Evolutionary conservation across 1,140 invertebrate genomes (phyloP), one percentile per base, ranked within the genome.

Genomic region (Globodera ellingtonae): DNA sequence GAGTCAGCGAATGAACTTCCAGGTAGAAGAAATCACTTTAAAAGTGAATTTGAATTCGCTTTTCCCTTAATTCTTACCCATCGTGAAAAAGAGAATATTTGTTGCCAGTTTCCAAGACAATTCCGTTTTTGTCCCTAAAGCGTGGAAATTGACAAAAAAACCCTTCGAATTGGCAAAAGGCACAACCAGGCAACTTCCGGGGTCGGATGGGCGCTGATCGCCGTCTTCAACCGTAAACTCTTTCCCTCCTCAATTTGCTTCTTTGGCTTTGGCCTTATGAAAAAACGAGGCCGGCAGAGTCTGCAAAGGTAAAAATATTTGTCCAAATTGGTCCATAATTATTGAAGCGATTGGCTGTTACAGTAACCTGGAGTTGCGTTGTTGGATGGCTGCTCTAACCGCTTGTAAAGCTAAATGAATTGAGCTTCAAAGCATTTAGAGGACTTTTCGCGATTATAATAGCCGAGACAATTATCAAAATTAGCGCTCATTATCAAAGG

Each of bases 11-110:
- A 79, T 88, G 87, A 15, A 87, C 87, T 79, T 89, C 88, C 44
- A 88, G 75, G 79, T 87, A 88, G 75, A 83, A 89, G 71, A 88
- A 88, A 72, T 88, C 88, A 6, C 75, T 77, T 35, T 24, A 62
- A 77, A 62, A 65, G 24, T 35, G 5, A 35, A 1, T 9, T 62
- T 62, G 5, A 35, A n/a, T 72, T 24, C 18, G 5, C 6, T 10
- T 21, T 21, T 21, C 4, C 10, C 15, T 8, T 6, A 44, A 62
- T 24, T 67, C 21, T 76, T 77, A 50, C 50, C 87, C 87, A 52
- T 88, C 88, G 44, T 89, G 87, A 73, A 86, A 89, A 59, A 88
- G 89, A 10, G 85, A 87, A 78, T 84, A 88, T 73, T 88, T 88
- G 81, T 87, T 88, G 67, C 87, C 87, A 59, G 86, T 89, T 81